Evolutionary conservation across 2,888 invertebrate species (phyloP).

Genomic region (Prenolepis imparis): DNA sequence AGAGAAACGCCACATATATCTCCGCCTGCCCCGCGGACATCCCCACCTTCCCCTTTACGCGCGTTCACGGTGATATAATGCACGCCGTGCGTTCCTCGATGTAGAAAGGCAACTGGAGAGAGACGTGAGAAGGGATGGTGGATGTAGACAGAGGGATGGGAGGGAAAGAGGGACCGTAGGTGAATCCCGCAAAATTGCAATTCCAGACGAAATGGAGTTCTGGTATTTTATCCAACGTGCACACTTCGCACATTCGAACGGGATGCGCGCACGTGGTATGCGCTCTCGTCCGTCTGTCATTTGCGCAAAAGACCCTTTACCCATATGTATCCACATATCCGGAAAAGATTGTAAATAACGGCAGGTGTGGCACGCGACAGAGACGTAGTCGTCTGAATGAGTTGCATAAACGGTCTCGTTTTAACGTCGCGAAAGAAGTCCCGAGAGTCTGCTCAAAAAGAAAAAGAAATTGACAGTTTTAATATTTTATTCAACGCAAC

Average conservation of each 20-base stretch:
- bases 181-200: constrained; percentile 66
- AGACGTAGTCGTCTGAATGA: constrained; percentile 30
- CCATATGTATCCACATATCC: neutral
- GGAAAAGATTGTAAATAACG: constrained; percentile 56
- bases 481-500: constrained; percentile 53
- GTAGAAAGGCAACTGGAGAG: constrained; percentile 47
- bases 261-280: constrained; percentile 39
- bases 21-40: constrained; percentile 29
- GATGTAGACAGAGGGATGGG: neutral
- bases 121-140: neutral
- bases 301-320: neutral
- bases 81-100: constrained; percentile 47
- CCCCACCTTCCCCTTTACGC: constrained; percentile 19
- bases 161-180: constrained; percentile 53
- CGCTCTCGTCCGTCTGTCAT: constrained; percentile 36
- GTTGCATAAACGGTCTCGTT: constrained; percentile 46
- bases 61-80: constrained; percentile 60
- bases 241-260: constrained; percentile 49
- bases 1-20: constrained; percentile 40
- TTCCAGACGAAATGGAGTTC: constrained; percentile 71
- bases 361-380: constrained; percentile 10
- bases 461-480: constrained; percentile 44
- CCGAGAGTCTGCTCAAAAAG: neutral
- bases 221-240: constrained; percentile 69
- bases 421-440: constrained; percentile 33